Conservation (phyloP, 2,113 vertebrate genomes). For the Cephalophus harveyi region DNA sequence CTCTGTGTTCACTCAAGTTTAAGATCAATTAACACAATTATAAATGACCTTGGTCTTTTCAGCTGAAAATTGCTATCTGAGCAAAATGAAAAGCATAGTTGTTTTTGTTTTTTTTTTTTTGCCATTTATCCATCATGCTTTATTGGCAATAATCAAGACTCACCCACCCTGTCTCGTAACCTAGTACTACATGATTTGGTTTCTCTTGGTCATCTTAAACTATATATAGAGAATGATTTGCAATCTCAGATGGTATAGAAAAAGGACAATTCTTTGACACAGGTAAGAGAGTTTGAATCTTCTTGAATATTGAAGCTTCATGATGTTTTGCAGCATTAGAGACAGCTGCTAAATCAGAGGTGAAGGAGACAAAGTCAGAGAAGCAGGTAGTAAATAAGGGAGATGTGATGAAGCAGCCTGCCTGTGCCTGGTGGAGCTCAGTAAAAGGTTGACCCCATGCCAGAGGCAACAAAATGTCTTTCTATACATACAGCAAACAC, state of each 20-base stretch:
- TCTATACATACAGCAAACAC: not conserved
- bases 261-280: not conserved
- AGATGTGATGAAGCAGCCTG: not conserved
- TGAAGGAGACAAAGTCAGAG: not conserved
- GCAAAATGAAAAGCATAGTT: conserved; percentile 12
- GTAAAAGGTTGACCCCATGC: not conserved
- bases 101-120: too few species aligned
- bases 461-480: not conserved
- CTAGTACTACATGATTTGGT: not conserved
- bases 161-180: not conserved
- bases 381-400: not conserved
- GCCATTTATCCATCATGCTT: not conserved
- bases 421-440: not conserved
- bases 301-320: not conserved
- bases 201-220: not conserved
- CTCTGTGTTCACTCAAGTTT: conserved; percentile 41
- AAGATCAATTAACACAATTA: conserved; percentile 74
- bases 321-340: conserved; percentile 22
- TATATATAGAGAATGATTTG: conserved; percentile 18
- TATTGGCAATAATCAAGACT: not conserved
- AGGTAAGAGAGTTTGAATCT: not conserved
- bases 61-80: conserved; percentile 26
- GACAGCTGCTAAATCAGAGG: conserved; percentile 16
- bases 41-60: conserved; percentile 54
- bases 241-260: not conserved